phyloP scores from a whole-genome alignment of 2,113 vertebrate genomes.

The Epinephelus lanceolatus region DNA sequence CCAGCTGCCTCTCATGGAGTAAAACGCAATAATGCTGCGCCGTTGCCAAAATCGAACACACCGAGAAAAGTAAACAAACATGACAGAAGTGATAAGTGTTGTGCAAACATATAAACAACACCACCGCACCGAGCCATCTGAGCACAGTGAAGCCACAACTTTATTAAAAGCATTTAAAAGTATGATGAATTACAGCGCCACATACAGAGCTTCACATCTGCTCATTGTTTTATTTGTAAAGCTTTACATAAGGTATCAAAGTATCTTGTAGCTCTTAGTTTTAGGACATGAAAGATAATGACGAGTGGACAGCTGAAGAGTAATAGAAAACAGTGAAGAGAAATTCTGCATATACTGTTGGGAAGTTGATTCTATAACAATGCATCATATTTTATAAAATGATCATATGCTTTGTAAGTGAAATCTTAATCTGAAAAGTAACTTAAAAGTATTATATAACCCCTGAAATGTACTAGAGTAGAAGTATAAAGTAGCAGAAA shows the following conservation, averaged over 20 bases:
- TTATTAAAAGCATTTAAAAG: conserved; percentile 77
- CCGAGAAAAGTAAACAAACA: conserved; percentile 85
- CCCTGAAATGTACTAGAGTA: neutral
- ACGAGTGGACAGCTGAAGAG: conserved; percentile 16
- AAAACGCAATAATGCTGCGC: conserved; percentile 86
- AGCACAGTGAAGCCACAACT: conserved; percentile 76
- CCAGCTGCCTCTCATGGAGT: conserved; percentile 95
- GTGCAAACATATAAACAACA: conserved; percentile 87
- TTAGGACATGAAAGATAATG: conserved; percentile 24
- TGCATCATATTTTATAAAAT: neutral
- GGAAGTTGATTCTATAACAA: neutral
- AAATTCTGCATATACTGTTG: neutral
- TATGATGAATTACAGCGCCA: conserved; percentile 56
- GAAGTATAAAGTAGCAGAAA: neutral
- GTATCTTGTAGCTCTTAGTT: conserved; percentile 26
- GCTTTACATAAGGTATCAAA: conserved; percentile 38
- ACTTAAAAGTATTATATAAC: neutral
- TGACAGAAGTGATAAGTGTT: conserved; percentile 87
- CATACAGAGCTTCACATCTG: conserved; percentile 35
- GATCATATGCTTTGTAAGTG: neutral
- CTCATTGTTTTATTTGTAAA: conserved; percentile 35
- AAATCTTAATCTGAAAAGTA: neutral
- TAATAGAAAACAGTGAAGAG: conserved; percentile 12
- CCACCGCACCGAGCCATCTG: conserved; percentile 72
- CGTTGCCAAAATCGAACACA: conserved; percentile 85